A percentile compares a stretch with the other conserved stretches of the same genome.
phyloP scores from a whole-genome alignment of 2,797 vertebrate genomes.

The Enteromius mattozi region DNA sequence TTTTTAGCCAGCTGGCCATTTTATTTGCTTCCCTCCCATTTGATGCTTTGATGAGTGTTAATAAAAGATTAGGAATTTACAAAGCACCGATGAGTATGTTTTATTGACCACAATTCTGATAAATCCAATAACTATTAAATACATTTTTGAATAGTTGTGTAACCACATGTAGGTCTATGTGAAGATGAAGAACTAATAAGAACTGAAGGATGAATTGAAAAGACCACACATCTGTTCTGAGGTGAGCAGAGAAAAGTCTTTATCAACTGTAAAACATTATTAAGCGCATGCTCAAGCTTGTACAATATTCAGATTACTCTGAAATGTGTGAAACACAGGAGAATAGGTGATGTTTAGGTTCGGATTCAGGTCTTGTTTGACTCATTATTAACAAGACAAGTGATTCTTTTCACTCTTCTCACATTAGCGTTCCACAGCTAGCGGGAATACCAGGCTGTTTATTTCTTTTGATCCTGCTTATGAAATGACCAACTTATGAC shows the following conservation, averaged over 20 bases:
- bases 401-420: not conserved
- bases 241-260: not conserved
- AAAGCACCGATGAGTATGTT: not conserved
- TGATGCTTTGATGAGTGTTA: not conserved
- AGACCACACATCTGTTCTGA: not conserved
- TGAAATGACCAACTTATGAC: conserved; percentile 18
- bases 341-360: not conserved
- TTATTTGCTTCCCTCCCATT: not conserved
- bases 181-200: no score
- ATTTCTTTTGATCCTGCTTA: not conserved
- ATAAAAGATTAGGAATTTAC: not conserved
- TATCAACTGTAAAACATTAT: not conserved
- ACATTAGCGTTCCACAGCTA: conserved; percentile 9
- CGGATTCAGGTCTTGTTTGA: not conserved
- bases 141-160: not conserved
- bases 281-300: not conserved
- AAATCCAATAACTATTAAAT: not conserved
- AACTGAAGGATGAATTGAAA: not conserved
- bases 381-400: not conserved
- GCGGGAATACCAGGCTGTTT: not conserved
- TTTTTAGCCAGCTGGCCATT: conserved; percentile 2
- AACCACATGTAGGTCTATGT: not conserved
- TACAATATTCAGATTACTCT: not conserved
- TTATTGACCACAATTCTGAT: not conserved
- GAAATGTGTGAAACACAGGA: not conserved